These are phyloP conservation scores for Diachrysia chrysitis DNA, from an alignment of 2,888 invertebrate genomes.

Conservation along the genomic window DNA sequence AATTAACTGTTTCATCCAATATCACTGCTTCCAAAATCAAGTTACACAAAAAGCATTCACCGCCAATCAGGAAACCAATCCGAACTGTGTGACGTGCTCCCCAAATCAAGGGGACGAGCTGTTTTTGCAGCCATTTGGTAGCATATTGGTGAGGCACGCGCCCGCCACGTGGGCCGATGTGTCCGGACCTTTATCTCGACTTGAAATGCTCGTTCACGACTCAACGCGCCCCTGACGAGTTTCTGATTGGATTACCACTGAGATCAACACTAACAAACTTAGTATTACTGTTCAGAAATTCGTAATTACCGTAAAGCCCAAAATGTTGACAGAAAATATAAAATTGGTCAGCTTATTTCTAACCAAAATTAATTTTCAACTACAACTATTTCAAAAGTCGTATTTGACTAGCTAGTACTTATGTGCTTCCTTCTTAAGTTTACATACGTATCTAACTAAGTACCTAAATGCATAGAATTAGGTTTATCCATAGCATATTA, in stretches of 20 bases:
- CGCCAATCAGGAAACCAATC: conserved; percentile 37
- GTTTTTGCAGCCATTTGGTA: conserved; percentile 77
- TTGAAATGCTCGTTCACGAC: conserved; percentile 85
- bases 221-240: conserved; percentile 77
- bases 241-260: conserved; percentile 82
- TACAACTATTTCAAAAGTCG: background rate
- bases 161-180: conserved; percentile 78
- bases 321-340: background rate
- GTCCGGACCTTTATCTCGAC: conserved; percentile 78
- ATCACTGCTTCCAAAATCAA: background rate
- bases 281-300: conserved; percentile 33
- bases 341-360: background rate
- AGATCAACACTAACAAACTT: conserved; percentile 54
- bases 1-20: background rate
- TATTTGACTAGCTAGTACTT: background rate
- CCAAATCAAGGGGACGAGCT: conserved; percentile 68
- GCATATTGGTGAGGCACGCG: conserved; percentile 80
- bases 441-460: background rate
- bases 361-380: background rate
- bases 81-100: conserved; percentile 68
- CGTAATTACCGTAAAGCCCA: background rate
- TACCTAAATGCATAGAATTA: conserved; percentile 10
- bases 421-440: background rate
- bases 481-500: background rate
- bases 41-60: conserved; percentile 21